These are phyloP conservation scores for Noctua janthe DNA, from an alignment of 2,888 invertebrate genomes.

Conservation along the genomic window DNA sequence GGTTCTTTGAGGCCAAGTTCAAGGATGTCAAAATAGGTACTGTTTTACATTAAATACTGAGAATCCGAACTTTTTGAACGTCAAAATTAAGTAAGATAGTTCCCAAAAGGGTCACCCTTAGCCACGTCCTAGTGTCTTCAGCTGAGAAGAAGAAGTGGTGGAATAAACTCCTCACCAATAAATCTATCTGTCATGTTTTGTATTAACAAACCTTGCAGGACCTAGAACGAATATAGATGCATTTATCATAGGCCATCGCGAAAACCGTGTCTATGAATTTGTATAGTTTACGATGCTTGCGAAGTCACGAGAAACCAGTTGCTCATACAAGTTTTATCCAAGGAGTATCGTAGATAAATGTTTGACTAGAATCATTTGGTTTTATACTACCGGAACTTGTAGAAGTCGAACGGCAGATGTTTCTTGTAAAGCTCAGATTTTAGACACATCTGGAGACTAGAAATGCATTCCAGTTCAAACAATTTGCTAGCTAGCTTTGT, in stretches of 20 bases:
- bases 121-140: background rate
- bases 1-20: background rate
- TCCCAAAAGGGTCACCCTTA: background rate
- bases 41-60: background rate
- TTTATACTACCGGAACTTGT: background rate
- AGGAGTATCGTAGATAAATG: slow-evolving; percentile 24
- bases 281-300: slow-evolving; percentile 46
- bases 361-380: slow-evolving; percentile 9
- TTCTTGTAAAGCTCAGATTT: slow-evolving; percentile 5
- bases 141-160: background rate
- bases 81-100: background rate
- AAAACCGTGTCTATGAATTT: slow-evolving; percentile 51
- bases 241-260: slow-evolving; percentile 31
- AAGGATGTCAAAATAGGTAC: background rate
- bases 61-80: background rate
- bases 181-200: background rate
- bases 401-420: slow-evolving; percentile 10
- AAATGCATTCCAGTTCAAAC: background rate
- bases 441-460: background rate
- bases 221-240: background rate
- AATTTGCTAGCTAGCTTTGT: background rate
- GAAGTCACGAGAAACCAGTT: slow-evolving; percentile 41
- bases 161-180: background rate
- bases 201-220: background rate
- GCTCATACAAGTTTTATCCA: slow-evolving; percentile 19